Conservation (phyloP, 2,113 vertebrate genomes). For the Sylvia atricapilla region DNA sequence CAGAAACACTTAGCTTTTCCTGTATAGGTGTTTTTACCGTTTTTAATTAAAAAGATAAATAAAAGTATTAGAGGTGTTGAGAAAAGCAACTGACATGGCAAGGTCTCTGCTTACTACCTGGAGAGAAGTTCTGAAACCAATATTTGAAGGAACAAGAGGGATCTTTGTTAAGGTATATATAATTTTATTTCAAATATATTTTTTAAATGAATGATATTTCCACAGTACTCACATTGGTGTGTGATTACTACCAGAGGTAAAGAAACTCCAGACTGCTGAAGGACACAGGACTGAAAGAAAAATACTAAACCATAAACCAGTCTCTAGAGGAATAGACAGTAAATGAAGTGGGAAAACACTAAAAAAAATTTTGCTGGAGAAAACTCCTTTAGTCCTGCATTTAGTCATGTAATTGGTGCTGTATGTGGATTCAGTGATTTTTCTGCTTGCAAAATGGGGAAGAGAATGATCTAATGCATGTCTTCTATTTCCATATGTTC, state of each 20-base stretch:
- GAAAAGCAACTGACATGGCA: background rate
- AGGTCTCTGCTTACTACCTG: background rate
- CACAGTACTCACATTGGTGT: background rate
- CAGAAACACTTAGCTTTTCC: background rate
- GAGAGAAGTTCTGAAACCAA: background rate
- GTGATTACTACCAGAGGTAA: background rate
- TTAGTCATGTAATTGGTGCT: background rate
- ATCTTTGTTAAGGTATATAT: background rate
- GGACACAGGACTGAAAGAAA: background rate
- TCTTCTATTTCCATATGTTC: background rate
- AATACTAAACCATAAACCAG: background rate
- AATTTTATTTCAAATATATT: background rate
- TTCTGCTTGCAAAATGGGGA: background rate
- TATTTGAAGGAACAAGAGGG: background rate
- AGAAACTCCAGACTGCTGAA: background rate
- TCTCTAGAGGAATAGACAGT: background rate
- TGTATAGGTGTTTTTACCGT: background rate
- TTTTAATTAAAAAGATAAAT: background rate
- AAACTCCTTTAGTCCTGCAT: background rate
- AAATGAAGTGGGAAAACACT: background rate
- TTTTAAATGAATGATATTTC: background rate
- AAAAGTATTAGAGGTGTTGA: background rate
- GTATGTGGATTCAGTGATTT: background rate
- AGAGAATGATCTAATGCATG: background rate
- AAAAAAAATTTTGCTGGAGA: background rate